These are phyloP conservation scores for Planococcus citri DNA, from an alignment of 1,140 invertebrate species.

Conservation along the genomic window DNA sequence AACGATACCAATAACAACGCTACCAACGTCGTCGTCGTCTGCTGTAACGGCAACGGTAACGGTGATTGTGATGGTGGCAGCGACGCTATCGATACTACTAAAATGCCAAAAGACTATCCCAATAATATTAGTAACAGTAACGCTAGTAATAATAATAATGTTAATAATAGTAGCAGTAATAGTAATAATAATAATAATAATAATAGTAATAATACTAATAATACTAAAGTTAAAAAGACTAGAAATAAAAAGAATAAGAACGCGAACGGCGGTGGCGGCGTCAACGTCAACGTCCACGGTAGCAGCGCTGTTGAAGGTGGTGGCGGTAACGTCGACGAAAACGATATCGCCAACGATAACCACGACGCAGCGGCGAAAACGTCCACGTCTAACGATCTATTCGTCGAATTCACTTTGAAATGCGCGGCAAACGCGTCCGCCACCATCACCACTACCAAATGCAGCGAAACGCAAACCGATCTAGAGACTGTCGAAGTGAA, in stretches of 20 bases:
- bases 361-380: neutral
- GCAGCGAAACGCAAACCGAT: slow-evolving; percentile 22
- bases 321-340: neutral
- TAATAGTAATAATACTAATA: slow-evolving; percentile 21
- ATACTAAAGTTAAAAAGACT: slow-evolving; percentile 8
- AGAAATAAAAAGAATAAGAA: slow-evolving; percentile 24
- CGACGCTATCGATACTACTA: neutral
- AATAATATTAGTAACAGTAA: neutral
- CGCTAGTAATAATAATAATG: neutral
- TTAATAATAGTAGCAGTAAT: slow-evolving; percentile 23
- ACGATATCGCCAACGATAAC: neutral
- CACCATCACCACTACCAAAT: slow-evolving; percentile 1
- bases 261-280: neutral
- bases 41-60: no score
- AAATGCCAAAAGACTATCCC: neutral
- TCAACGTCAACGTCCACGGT: neutral
- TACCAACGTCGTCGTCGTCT: no score
- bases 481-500: neutral
- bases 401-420: slow-evolving; percentile 26
- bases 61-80: no score
- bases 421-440: neutral
- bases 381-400: slow-evolving; percentile 15
- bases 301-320: neutral
- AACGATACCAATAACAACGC: no score
- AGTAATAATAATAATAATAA: slow-evolving; percentile 23